Evolutionary conservation across 2,797 vertebrate genomes (phyloP).

Genomic region (Falco concolor): DNA sequence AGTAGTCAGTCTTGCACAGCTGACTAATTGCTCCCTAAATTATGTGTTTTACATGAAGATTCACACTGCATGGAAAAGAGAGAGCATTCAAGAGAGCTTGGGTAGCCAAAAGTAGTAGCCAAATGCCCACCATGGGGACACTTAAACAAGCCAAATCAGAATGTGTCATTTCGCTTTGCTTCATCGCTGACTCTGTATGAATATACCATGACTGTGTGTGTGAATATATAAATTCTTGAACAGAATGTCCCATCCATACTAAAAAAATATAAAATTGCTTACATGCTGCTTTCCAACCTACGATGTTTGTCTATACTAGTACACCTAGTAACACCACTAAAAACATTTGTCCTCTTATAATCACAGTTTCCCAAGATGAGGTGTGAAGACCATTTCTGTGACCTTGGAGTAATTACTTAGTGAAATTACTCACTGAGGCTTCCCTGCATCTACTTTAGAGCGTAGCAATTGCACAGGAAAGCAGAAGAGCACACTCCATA

Average conservation of each 20-base stretch:
- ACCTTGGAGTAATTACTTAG: not conserved
- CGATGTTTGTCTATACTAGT: not conserved
- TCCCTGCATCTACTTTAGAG: not conserved
- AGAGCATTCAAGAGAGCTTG: not conserved
- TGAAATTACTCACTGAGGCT: not conserved
- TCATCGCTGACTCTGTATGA: not conserved
- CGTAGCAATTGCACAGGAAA: not conserved
- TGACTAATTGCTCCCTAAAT: not conserved
- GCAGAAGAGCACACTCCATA: not conserved
- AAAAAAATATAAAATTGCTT: not conserved
- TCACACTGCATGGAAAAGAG: not conserved
- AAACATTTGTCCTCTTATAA: not conserved
- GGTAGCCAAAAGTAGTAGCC: not conserved
- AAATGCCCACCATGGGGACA: not conserved
- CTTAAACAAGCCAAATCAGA: not conserved
- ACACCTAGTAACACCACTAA: not conserved
- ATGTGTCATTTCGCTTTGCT: not conserved
- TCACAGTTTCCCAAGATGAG: not conserved
- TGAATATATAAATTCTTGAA: not conserved
- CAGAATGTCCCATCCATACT: not conserved
- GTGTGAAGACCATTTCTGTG: not conserved
- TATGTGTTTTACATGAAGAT: not conserved
- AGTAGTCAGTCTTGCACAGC: not conserved
- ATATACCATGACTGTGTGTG: not conserved
- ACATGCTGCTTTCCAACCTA: not conserved